Evolutionary conservation across 2,113 vertebrate genomes (phyloP).

Genomic region (Nyctereutes procyonoides): DNA sequence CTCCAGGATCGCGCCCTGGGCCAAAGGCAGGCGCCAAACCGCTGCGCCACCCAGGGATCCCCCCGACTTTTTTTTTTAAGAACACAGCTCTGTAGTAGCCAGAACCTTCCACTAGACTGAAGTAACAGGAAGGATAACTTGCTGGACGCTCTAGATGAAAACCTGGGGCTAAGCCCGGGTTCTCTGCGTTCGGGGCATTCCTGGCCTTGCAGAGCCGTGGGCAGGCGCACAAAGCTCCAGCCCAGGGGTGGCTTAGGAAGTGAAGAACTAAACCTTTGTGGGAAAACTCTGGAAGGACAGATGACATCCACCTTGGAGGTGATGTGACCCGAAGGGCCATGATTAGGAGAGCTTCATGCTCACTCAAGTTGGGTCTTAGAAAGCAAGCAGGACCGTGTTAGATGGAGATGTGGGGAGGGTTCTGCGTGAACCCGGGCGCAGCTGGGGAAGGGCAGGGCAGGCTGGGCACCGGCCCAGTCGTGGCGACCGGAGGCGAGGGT

Average conservation of each 20-base stretch:
- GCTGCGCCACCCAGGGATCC: too few relatives aligned
- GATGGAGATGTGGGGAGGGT: neutral
- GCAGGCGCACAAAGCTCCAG: neutral
- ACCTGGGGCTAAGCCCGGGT: neutral
- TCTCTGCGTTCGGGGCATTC: neutral
- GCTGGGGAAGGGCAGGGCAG: neutral
- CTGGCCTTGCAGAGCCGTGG: neutral
- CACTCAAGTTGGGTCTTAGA: neutral
- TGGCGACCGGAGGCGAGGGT: neutral
- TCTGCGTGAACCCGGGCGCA: accelerated
- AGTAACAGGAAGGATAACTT: neutral
- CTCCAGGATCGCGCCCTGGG: too few relatives aligned
- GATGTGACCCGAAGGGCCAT: neutral
- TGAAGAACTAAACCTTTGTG: neutral
- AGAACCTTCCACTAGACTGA: neutral
- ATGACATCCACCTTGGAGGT: neutral
- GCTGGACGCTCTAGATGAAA: neutral
- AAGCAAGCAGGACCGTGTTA: neutral
- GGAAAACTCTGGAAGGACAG: neutral
- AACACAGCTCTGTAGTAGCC: neutral
- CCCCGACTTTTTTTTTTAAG: neutral
- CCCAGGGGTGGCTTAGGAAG: neutral
- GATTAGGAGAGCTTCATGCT: neutral
- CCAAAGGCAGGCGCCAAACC: too few relatives aligned
- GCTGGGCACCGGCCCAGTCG: neutral